Evolutionary conservation across 2,888 invertebrate species (phyloP).

Genomic region (Megaustenia siamemsis): DNA sequence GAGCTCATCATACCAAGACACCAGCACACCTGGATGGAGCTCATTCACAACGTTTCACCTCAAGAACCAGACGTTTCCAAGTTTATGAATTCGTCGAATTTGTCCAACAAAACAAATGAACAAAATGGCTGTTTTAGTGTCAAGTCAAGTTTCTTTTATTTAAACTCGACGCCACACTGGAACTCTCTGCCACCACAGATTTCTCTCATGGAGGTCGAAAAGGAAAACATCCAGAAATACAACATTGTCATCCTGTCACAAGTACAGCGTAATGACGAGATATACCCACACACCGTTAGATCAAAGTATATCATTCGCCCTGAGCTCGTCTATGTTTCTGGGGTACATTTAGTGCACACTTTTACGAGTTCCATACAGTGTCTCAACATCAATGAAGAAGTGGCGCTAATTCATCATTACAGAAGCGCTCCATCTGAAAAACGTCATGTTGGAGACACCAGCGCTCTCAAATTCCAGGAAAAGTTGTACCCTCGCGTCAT

Average conservation of each 20-base stretch:
- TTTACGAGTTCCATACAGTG: not conserved
- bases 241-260: not conserved
- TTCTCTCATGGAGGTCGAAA: not conserved
- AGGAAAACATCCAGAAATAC: not conserved
- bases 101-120: too few species aligned
- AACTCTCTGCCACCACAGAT: not conserved
- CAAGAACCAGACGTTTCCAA: not conserved
- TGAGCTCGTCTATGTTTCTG: not conserved
- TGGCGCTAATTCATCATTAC: conserved; percentile 32
- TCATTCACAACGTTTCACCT: not conserved
- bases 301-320: conserved; percentile 16
- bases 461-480: not conserved
- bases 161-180: not conserved
- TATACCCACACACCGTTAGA: not conserved
- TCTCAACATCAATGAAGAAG: not conserved
- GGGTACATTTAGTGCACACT: not conserved
- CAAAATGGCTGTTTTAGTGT: not conserved
- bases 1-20: conserved; percentile 35
- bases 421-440: not conserved
- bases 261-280: not conserved
- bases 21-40: conserved; percentile 25
- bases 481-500: not conserved
- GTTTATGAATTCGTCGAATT: not conserved
- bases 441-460: not conserved
- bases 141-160: not conserved